A percentile compares a stretch with the other conserved stretches of the same genome.
Conservation (phyloP, 2,888 invertebrate species). For the Odiellus spinosus region DNA sequence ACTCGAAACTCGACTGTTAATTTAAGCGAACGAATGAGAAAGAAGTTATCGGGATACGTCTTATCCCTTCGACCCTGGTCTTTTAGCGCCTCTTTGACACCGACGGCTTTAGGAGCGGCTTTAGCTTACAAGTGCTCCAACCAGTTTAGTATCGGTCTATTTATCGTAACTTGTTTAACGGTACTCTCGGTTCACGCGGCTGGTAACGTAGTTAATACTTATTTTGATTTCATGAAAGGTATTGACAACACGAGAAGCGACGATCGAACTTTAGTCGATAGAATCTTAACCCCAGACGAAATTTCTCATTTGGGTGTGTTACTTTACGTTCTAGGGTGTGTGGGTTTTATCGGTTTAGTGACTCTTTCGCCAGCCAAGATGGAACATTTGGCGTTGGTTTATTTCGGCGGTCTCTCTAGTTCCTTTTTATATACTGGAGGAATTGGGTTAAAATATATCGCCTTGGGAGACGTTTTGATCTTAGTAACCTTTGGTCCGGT, state of each 20-base stretch:
- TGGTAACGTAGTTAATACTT: conserved; percentile 91
- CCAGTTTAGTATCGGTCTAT: conserved; percentile 60
- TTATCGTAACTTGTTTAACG: conserved; percentile 66
- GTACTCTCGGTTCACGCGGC: conserved; percentile 86
- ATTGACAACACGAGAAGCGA: conserved; percentile 69
- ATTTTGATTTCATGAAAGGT: conserved; percentile 83
- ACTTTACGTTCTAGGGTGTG: conserved; percentile 69
- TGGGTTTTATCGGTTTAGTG: conserved; percentile 58
- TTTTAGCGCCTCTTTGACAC: conserved; percentile 73
- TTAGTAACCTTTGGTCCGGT: conserved; percentile 86
- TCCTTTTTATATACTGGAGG: conserved; percentile 95
- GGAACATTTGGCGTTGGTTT: conserved; percentile 85
- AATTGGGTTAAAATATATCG: conserved; percentile 87
- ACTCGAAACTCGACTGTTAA: no score
- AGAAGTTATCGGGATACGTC: conserved; percentile 43
- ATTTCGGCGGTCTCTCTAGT: conserved; percentile 85
- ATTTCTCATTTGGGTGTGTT: conserved; percentile 76
- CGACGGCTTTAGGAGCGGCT: conserved; percentile 74
- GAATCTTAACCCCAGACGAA: conserved; percentile 62
- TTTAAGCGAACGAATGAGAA: no score
- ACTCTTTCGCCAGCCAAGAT: conserved; percentile 73
- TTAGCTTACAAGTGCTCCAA: conserved; percentile 60
- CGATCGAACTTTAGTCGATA: conserved; percentile 86
- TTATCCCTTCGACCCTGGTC: conserved; percentile 87
- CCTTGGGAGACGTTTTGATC: conserved; percentile 78